phyloP scores from a whole-genome alignment of 2,113 vertebrate genomes.

The Syrrhaptes paradoxus region DNA sequence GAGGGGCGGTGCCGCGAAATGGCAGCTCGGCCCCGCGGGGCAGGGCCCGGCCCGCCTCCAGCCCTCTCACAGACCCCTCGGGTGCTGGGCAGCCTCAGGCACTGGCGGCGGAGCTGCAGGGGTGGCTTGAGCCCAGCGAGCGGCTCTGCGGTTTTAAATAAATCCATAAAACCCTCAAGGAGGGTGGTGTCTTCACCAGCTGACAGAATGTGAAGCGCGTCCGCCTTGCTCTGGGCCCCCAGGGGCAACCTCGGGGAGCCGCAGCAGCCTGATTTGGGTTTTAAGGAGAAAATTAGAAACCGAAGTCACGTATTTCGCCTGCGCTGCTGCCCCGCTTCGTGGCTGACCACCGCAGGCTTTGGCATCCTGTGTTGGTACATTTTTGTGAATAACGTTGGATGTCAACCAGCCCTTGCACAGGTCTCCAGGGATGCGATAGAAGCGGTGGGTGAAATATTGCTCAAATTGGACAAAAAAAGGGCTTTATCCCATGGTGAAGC shows the following conservation, averaged over 20 bases:
- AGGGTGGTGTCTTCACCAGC: neutral
- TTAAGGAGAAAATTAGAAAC: neutral
- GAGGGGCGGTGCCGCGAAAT: conserved; percentile 11
- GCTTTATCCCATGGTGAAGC: neutral
- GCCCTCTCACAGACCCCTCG: too few relatives aligned
- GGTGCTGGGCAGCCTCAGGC: too few relatives aligned
- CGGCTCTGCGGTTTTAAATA: too few relatives aligned
- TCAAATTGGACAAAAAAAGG: neutral
- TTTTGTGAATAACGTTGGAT: neutral
- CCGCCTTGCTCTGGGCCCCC: accelerated
- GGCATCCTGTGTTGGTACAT: neutral
- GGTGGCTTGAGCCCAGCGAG: accelerated
- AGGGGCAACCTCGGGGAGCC: too few relatives aligned
- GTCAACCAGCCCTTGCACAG: neutral
- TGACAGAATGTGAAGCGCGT: neutral
- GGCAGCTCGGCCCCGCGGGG: conserved; percentile 11
- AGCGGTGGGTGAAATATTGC: neutral
- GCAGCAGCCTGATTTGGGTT: neutral
- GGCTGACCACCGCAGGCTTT: neutral
- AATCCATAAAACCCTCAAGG: accelerated
- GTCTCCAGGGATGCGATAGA: neutral
- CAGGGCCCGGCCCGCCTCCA: neutral
- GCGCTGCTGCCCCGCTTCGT: too few relatives aligned
- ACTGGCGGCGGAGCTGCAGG: too few relatives aligned
- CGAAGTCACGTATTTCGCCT: neutral